Conservation (phyloP, 2,888 invertebrate genomes). For the Hymenopus coronatus region DNA sequence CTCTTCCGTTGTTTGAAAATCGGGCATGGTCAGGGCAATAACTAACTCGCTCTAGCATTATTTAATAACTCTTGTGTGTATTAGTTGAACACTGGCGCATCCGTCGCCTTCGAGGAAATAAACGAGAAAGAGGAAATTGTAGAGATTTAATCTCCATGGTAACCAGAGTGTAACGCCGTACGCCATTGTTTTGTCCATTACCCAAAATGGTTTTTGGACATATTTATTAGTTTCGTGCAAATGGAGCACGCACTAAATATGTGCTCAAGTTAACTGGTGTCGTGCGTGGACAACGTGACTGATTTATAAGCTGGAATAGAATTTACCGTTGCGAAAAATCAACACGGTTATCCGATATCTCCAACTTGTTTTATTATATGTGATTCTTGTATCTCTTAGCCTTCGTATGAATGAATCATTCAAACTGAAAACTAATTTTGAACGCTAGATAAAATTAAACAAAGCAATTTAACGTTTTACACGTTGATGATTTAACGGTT, state of each 20-base stretch:
- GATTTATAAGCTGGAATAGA: background rate
- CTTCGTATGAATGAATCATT: background rate
- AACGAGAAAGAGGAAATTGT: background rate
- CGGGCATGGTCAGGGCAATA: background rate
- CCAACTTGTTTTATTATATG: background rate
- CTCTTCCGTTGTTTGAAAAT: conserved; percentile 22
- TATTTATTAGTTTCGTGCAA: background rate
- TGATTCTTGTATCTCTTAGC: background rate
- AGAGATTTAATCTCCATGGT: background rate
- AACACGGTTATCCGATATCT: background rate
- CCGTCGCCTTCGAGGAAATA: background rate
- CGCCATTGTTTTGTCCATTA: background rate
- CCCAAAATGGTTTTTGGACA: background rate
- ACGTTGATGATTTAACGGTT: no score
- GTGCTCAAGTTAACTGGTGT: background rate
- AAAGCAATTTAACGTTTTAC: no score
- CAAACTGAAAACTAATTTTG: background rate
- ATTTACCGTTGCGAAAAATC: background rate
- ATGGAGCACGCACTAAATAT: background rate
- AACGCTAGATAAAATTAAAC: no score
- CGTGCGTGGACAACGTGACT: background rate
- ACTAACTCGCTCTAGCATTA: background rate
- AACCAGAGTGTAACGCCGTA: background rate
- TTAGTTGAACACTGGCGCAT: background rate
- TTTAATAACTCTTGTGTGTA: background rate